Evolutionary conservation across 1,140 invertebrate genomes (phyloP), one percentile per base, ranked within the genome.

Genomic region (Caenorhabditis latens): DNA sequence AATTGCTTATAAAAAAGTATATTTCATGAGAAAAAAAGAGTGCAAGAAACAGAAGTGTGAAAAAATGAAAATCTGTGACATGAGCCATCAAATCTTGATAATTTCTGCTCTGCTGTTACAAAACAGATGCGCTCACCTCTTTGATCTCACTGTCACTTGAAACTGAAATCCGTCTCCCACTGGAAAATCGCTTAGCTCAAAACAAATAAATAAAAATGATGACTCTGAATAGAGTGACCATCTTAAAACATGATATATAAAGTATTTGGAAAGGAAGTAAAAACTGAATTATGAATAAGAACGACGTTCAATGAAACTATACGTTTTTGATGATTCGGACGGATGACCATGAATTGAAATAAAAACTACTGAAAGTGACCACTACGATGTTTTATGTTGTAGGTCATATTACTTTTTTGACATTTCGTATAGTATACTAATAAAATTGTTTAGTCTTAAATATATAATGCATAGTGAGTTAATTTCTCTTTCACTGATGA

Each of bases 371-470:
- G 21, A 79, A 79, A 79, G 32, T 79, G 71, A 79, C 71, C 71
- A 79, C 71, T 48, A 43, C 40, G 1, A 32, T 46, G 16, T 71
- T 46, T 11, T 46, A 43, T 43, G 8, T 63, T 58, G 19, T 21
- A 58, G 6, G 9, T 24, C 32, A 32, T 32, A 32, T 32, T 32
- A 32, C 32, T 32, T 32, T 32, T 32, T 32, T 32, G 42, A 32
- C 71, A 50, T 46, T 48, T 79, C 46, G 46, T 50, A 79, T 79
- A 79, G 71, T 79, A 79, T 79, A 79, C 71, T 79, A 79, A 50
- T 79, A 8, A 79, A 50, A 79, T 32, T 1, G 24, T 75, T 32
- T 46, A 46, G 42, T 79, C 13, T 24, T 16, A 71, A 43, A 71
- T 19, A 71, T 79, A 42, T n/a, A 50, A 24, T 50, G 14, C 7